Evolutionary conservation across 2,888 invertebrate genomes (phyloP).

Genomic region (Aspidiotus rigidus): DNA sequence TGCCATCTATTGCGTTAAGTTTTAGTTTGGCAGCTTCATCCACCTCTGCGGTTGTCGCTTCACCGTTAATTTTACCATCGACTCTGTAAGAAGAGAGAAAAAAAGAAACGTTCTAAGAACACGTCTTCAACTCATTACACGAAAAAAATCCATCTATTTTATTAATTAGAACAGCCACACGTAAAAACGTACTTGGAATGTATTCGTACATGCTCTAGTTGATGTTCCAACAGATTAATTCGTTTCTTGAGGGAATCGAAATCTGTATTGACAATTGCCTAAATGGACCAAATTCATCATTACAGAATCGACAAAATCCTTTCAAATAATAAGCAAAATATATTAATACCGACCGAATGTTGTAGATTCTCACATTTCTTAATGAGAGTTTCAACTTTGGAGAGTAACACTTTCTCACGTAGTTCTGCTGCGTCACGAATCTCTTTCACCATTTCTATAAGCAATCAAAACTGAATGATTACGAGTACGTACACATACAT

Average conservation of each 20-base stretch:
- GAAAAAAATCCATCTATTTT: too few species aligned
- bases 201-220: constrained; percentile 24
- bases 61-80: constrained; percentile 19
- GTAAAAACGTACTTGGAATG: constrained; percentile 23
- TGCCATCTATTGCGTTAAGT: constrained; percentile 4
- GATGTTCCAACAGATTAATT: constrained; percentile 19
- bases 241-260: constrained; percentile 23
- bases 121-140: too few species aligned
- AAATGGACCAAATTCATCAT: neutral
- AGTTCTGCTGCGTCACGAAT: constrained; percentile 23
- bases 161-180: too few species aligned
- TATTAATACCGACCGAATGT: constrained; percentile 8
- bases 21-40: constrained; percentile 11
- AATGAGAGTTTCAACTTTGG: constrained; percentile 13
- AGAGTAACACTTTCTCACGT: constrained; percentile 22
- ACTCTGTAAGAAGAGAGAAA: constrained; percentile 10
- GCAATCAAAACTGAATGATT: neutral
- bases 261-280: constrained; percentile 15
- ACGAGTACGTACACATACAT: neutral
- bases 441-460: constrained; percentile 26
- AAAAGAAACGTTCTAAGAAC: too few species aligned
- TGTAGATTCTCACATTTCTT: constrained; percentile 15
- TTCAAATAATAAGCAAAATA: too few species aligned
- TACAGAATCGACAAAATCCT: neutral
- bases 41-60: constrained; percentile 14